phyloP scores from a whole-genome alignment of 2,113 vertebrate genomes.

The Labeo catla region DNA sequence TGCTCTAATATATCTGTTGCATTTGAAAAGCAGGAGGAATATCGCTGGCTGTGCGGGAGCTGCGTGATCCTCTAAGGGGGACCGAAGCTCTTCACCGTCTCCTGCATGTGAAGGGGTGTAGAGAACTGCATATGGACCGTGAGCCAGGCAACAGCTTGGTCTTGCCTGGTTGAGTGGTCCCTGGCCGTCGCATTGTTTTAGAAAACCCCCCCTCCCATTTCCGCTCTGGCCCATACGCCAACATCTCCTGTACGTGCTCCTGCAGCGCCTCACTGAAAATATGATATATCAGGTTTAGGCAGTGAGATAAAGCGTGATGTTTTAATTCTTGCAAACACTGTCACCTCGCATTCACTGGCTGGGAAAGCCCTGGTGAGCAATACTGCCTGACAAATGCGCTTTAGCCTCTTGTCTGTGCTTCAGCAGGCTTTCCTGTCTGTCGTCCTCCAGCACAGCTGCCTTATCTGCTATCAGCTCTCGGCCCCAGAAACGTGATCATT shows the following conservation, averaged over 20 bases:
- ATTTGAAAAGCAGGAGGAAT: constrained; percentile 18
- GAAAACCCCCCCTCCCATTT: constrained; percentile 18
- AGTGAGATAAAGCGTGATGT: constrained; percentile 31
- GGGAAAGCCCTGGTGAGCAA: constrained; percentile 48
- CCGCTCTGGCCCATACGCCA: not conserved
- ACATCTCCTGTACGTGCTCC: not conserved
- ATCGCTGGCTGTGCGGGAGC: constrained; percentile 16
- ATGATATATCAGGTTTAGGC: constrained; percentile 32
- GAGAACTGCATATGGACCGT: constrained; percentile 69
- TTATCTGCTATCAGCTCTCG: constrained; percentile 20
- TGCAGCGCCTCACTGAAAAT: constrained; percentile 20
- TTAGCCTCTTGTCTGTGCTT: constrained; percentile 47
- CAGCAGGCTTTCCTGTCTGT: constrained; percentile 52
- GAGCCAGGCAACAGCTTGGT: constrained; percentile 75
- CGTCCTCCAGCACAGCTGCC: constrained; percentile 19
- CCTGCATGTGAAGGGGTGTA: constrained; percentile 50
- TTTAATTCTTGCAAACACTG: constrained; percentile 53
- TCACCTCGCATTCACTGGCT: constrained; percentile 41
- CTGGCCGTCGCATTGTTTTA: constrained; percentile 70
- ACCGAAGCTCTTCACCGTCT: constrained; percentile 39
- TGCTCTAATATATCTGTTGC: not conserved
- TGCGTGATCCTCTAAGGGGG: constrained; percentile 32
- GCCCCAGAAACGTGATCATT: constrained; percentile 3
- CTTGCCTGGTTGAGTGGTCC: constrained; percentile 75
- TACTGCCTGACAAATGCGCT: constrained; percentile 49